Percentiles rank a stretch among this genome's conserved stretches.
Evolutionary conservation across 2,888 invertebrate species (phyloP).

Genomic region (Clitarchus hookeri): DNA sequence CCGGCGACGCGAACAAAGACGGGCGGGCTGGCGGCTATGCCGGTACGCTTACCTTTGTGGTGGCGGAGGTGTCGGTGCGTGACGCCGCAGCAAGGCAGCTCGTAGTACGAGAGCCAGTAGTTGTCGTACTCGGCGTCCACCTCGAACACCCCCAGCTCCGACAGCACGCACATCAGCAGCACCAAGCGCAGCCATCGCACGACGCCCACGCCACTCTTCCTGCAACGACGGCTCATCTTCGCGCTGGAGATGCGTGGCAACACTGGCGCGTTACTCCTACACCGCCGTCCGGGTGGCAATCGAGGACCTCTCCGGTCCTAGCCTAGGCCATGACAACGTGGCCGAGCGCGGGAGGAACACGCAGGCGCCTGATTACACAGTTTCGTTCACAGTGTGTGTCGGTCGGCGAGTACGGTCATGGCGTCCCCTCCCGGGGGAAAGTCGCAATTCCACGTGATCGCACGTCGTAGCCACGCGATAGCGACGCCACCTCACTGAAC

Average conservation of each 20-base stretch:
- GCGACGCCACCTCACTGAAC: not conserved
- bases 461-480: not conserved
- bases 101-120: slow-evolving; percentile 69
- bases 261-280: not conserved
- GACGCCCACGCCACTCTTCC: not conserved
- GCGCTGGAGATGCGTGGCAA: not conserved
- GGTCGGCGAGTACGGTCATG: not conserved
- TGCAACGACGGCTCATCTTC: not conserved
- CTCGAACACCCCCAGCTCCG: slow-evolving; percentile 35
- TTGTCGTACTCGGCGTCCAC: slow-evolving; percentile 59
- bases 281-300: not conserved
- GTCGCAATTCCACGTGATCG: not conserved
- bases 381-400: not conserved
- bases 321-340: not conserved
- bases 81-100: slow-evolving; percentile 65
- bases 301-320: too few relatives aligned
- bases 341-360: not conserved
- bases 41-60: slow-evolving; percentile 59
- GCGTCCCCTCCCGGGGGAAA: not conserved
- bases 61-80: slow-evolving; percentile 63
- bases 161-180: slow-evolving; percentile 33
- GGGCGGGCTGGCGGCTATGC: not conserved
- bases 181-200: slow-evolving; percentile 27
- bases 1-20: not conserved
- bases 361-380: not conserved